These are phyloP conservation scores for Eupithecia insigniata DNA, from an alignment of 2,888 invertebrate genomes.

Conservation along the genomic window DNA sequence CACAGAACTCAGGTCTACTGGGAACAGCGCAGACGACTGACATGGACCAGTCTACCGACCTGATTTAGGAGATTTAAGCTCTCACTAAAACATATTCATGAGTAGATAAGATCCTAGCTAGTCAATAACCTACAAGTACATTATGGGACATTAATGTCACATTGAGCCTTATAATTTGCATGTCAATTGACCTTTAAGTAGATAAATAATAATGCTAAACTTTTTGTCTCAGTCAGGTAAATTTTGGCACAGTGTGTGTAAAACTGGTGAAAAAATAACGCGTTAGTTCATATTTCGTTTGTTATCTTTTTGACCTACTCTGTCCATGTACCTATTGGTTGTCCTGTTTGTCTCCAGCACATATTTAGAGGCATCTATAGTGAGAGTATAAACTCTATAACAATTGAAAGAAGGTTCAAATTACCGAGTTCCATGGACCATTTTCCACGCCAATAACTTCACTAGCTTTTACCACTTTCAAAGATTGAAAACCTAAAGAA, in stretches of 20 bases:
- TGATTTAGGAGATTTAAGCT: not conserved
- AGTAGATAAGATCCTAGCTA: not conserved
- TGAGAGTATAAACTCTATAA: not conserved
- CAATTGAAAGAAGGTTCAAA: not conserved
- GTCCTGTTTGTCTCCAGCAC: not conserved
- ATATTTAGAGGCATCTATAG: not conserved
- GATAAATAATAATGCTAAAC: not conserved
- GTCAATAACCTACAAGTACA: not conserved
- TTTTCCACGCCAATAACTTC: not conserved
- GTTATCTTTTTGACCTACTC: not conserved
- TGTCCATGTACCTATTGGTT: not conserved
- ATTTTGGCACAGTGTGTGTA: not conserved
- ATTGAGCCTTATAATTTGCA: not conserved
- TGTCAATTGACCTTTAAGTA: not conserved
- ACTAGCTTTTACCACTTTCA: constrained; percentile 38
- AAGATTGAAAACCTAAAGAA: constrained; percentile 28
- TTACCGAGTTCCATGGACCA: not conserved
- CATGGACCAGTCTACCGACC: not conserved
- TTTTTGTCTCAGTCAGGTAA: not conserved
- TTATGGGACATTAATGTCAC: constrained; percentile 17
- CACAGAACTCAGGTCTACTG: no score
- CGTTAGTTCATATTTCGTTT: no score
- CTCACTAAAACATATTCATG: not conserved
- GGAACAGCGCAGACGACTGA: not conserved
- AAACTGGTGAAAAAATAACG: not conserved